Base-by-base conservation (phyloP, 2,888 invertebrate genomes). In the Torymus auratus region DNA sequence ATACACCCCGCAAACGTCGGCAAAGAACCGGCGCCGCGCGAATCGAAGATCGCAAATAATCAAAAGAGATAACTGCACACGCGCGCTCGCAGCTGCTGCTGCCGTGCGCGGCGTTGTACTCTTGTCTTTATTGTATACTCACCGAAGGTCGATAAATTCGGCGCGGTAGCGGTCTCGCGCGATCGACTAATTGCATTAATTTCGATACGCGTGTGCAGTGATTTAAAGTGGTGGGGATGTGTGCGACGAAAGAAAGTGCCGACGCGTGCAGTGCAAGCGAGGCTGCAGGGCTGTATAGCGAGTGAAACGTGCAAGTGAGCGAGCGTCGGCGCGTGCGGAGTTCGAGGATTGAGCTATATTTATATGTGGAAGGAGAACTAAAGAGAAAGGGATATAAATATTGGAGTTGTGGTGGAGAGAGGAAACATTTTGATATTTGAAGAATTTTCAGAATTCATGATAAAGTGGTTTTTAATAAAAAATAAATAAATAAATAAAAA, bases 111-210 rank as follows among this genome's bases (percentile, higher is more conserved):
- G 53, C 50, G n/a, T 53, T 11, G 10, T n/a, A 2, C 53, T 56
- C 58, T 62, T 17, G 60, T 71, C 69, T 61, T 71, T 78, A 75
- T 71, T 41, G 41, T 56, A 71, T 64, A 56, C 28, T 5, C 28
- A 28, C 74, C 15, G 50, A 74, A 41, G 50, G 64, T 13, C 70
- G 67, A 81, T 81, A 65, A 81, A 81, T 78, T 81, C 71, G 20
- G 50, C 60, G 58, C 81, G 71, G 69, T 69, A 60, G 78, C 7
- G 28, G 2, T 28, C 1, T 2, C 67, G 50, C 62, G 77, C 78
- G 61, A 72, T 73, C 65, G 74, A 70, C 78, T 81, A 81, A 81
- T 81, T 81, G 71, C 71, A 75, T 78, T 74, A 78, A 81, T 81
- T 75, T 61, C 61, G 62, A 52, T 14, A 15, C 11, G 14, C 41